Conservation (phyloP, 2,888 invertebrate species). For the Cantharis lateralis region DNA sequence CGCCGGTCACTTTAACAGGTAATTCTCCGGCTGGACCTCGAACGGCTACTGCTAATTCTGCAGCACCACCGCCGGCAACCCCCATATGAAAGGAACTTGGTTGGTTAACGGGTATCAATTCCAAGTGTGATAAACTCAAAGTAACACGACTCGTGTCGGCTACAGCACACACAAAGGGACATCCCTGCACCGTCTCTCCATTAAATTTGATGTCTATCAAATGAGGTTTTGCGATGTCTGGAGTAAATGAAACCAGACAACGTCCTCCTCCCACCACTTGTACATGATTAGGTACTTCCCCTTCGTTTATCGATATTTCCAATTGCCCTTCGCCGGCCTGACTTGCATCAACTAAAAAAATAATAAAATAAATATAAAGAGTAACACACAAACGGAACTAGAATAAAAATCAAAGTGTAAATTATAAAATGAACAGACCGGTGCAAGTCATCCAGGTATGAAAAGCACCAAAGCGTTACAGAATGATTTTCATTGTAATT, state of each 20-base stretch:
- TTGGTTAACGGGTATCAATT: constrained; percentile 84
- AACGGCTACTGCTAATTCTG: constrained; percentile 87
- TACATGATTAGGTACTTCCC: constrained; percentile 98
- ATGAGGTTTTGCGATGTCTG: constrained; percentile 88
- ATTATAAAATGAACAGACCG: background rate
- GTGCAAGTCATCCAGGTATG: background rate
- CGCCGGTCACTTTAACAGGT: constrained; percentile 87
- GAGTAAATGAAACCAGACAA: constrained; percentile 92
- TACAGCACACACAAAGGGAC: constrained; percentile 87
- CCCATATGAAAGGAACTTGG: constrained; percentile 80
- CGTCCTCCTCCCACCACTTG: constrained; percentile 94
- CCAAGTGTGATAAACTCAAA: constrained; percentile 74
- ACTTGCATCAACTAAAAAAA: constrained; percentile 87
- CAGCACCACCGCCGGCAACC: constrained; percentile 73
- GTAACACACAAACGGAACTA: background rate
- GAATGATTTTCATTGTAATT: constrained; percentile 15
- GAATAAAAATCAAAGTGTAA: background rate
- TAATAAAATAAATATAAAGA: background rate
- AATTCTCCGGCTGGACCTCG: constrained; percentile 85
- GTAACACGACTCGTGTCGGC: constrained; percentile 79
- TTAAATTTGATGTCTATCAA: constrained; percentile 95
- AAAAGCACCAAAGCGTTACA: background rate
- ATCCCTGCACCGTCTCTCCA: constrained; percentile 89
- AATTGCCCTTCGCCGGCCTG: constrained; percentile 98
- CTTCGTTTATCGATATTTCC: constrained; percentile 99